These are phyloP conservation scores for Oegoconia quadripuncta DNA, from an alignment of 2,888 invertebrate species.

Conservation along the genomic window DNA sequence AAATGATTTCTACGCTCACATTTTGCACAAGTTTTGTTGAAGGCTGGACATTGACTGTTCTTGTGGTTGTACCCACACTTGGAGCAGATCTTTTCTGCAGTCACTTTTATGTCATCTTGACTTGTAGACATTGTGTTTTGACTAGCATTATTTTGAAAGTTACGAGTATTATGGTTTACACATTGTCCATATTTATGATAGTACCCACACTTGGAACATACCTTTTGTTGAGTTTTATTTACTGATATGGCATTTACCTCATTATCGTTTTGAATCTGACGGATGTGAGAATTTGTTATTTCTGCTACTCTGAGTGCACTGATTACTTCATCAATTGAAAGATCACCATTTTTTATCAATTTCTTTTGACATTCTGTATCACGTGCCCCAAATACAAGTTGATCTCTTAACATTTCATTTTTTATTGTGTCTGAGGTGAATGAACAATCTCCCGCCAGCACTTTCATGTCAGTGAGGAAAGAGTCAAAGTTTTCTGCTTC, in stretches of 20 bases:
- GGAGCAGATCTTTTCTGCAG: not conserved
- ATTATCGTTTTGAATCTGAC: not conserved
- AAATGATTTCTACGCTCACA: constrained; percentile 5
- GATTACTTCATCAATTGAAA: not conserved
- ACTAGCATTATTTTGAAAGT: too few species aligned
- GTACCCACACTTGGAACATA: too few species aligned
- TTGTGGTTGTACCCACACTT: constrained; percentile 1
- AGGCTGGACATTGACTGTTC: constrained; percentile 3
- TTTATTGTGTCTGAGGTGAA: too few species aligned
- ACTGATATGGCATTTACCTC: not conserved
- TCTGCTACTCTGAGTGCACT: not conserved
- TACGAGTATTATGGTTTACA: too few species aligned
- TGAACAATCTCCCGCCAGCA: not conserved
- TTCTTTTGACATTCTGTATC: not conserved
- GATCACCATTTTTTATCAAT: not conserved
- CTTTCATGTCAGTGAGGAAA: not conserved
- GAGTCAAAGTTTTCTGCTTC: not conserved
- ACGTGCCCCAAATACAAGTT: not conserved
- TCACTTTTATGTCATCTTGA: not conserved
- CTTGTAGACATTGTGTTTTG: too few species aligned
- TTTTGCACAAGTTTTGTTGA: constrained; percentile 2
- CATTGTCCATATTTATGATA: too few species aligned
- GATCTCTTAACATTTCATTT: not conserved
- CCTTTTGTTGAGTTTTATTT: too few species aligned
- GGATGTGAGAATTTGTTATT: not conserved